Percentiles rank a stretch among this genome's conserved stretches.
These are phyloP conservation scores for Helleia helle DNA, from an alignment of 2,888 invertebrate species.

Conservation along the genomic window DNA sequence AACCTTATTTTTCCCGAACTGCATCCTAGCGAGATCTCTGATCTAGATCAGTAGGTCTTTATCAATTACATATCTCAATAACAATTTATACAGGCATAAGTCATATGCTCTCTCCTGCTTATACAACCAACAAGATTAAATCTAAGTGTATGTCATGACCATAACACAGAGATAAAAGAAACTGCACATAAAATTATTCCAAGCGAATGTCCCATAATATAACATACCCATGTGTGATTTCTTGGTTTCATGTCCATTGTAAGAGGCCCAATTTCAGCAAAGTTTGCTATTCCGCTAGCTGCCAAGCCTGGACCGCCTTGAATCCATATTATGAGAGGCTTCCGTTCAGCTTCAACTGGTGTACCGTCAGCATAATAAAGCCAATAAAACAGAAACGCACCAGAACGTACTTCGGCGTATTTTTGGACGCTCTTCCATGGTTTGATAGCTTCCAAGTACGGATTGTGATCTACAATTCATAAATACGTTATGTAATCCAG, in stretches of 20 bases:
- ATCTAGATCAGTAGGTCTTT: too few species aligned
- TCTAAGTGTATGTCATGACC: too few species aligned
- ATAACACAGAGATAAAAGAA: too few species aligned
- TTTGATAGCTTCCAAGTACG: slow-evolving; percentile 37
- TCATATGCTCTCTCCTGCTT: too few species aligned
- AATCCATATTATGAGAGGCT: slow-evolving; percentile 88
- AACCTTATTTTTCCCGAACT: too few species aligned
- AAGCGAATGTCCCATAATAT: too few species aligned
- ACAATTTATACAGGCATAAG: too few species aligned
- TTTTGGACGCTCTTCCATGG: slow-evolving; percentile 76
- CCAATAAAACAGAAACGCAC: slow-evolving; percentile 91
- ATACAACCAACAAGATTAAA: too few species aligned
- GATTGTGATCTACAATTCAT: slow-evolving; percentile 31
- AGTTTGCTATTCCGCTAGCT: slow-evolving; percentile 89
- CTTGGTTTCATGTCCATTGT: slow-evolving; percentile 78
- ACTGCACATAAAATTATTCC: too few species aligned
- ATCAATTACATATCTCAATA: too few species aligned
- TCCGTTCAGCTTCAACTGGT: slow-evolving; percentile 62
- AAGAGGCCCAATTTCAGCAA: slow-evolving; percentile 87
- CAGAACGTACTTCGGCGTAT: slow-evolving; percentile 80
- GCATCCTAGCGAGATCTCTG: too few species aligned
- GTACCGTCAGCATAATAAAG: slow-evolving; percentile 84
- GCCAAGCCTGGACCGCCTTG: slow-evolving; percentile 93
- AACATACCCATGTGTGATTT: slow-evolving; percentile 82
- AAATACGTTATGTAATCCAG: neutral